phyloP scores from a whole-genome alignment of 37 sponge, comb jelly and placozoan genomes.

The Corticium candelabrum region DNA sequence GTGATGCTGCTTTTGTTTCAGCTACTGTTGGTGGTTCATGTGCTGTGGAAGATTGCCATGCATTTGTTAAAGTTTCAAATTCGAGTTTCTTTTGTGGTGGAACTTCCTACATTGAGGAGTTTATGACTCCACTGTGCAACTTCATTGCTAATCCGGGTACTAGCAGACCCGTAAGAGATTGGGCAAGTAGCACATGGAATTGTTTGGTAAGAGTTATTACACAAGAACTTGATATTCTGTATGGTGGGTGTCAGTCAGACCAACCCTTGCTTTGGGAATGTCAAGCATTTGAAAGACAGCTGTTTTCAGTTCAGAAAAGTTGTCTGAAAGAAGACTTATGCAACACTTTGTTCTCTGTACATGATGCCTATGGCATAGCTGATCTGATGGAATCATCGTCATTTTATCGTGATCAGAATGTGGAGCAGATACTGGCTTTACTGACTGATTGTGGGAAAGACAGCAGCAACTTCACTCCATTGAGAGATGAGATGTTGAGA shows the following conservation, averaged over 20 bases:
- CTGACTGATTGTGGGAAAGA: neutral
- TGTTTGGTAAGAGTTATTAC: neutral
- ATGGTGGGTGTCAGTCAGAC: neutral
- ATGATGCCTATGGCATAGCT: neutral
- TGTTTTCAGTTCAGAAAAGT: neutral
- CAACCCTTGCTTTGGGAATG: neutral
- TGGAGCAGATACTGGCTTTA: neutral
- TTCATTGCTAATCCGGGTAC: neutral
- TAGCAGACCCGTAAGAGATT: neutral
- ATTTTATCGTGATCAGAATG: neutral
- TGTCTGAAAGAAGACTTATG: neutral
- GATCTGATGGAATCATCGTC: neutral
- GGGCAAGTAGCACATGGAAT: neutral
- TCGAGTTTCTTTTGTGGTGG: neutral
- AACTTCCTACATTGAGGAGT: neutral
- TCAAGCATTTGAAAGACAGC: neutral
- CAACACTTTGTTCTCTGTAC: neutral
- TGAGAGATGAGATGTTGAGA: too few relatives aligned
- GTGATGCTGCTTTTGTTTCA: too few relatives aligned
- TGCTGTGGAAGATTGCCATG: too few relatives aligned
- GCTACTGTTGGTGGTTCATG: too few relatives aligned
- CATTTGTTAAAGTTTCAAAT: too few relatives aligned
- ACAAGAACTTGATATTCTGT: neutral
- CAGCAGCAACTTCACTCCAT: too few relatives aligned
- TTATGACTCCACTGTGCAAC: neutral